Evolutionary conservation across 2,888 invertebrate species (phyloP), one percentile per base, ranked within the genome.

Genomic region (Tuta absoluta): DNA sequence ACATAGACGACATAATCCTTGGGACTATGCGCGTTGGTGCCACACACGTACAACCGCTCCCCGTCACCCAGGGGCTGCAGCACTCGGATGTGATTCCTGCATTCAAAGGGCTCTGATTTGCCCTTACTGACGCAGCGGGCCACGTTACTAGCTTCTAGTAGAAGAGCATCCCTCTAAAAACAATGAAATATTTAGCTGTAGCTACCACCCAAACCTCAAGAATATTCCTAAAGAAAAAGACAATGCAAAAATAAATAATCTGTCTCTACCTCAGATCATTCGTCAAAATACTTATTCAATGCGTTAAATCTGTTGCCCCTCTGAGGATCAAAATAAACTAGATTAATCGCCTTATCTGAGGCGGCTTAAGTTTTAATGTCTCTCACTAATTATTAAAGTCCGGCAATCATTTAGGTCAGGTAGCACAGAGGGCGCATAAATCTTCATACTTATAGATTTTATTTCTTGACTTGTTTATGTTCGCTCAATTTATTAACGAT

Each of bases 31-130:
- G 94, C 94, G 77, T 94, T 94, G 56, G 94, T 94, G 41, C 94
- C 94, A 76, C 94, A 94, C 68, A 94, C 91, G 74, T 94, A 94
- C 60, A 94, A 86, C 62, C 93, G 84, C 71, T 92, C 90, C 38
- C 93, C 93, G 74, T 94, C 93, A n/a, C 93, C 93, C 65, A 94
- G 85, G n/a, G 93, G 93, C 76, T 94, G 93, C 74, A 94, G 86
- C 67, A 94, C 94, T 63, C 94, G 87, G 64, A 94, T 92, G 82
- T 94, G 94, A 81, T 94, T 94, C 68, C 93, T 88, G 75, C 94
- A 94, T 80, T 94, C 94, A 76, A 93, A 94, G 66, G 93, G 93
- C 88, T 94, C 93, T 53, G 93, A 93, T 84, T 94, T 94, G 72
- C 94, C 94, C 79, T 93, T 93, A 70, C 93, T 93, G 64, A 93